Evolutionary conservation across 2,888 invertebrate genomes (phyloP).

Genomic region (Alentia gelatinosa): DNA sequence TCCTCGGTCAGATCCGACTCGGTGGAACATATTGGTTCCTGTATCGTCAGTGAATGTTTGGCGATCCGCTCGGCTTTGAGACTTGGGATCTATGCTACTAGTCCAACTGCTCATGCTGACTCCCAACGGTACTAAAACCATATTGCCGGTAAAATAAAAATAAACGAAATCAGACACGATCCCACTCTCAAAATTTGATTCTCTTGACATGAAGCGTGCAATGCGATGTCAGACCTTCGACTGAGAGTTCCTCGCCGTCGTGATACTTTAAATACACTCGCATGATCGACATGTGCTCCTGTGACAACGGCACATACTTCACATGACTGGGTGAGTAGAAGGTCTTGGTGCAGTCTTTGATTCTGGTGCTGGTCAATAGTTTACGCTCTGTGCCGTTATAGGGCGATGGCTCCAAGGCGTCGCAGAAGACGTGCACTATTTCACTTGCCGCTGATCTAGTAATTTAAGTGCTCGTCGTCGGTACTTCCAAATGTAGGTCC

Average conservation of each 20-base stretch:
- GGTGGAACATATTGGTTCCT: not conserved
- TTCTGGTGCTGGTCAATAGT: not conserved
- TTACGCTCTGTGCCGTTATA: not conserved
- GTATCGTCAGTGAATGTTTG: not conserved
- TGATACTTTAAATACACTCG: not conserved
- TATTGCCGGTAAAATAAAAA: not conserved
- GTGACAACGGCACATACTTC: not conserved
- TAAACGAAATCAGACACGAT: not conserved
- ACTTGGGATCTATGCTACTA: not conserved
- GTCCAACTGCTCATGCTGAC: not conserved
- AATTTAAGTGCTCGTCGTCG: not conserved
- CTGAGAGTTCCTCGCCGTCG: not conserved
- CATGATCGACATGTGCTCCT: not conserved
- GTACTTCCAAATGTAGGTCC: not conserved
- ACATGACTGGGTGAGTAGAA: not conserved
- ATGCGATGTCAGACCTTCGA: not conserved
- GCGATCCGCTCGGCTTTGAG: not conserved
- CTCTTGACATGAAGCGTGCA: not conserved
- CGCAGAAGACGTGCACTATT: not conserved
- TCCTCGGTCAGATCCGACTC: not conserved
- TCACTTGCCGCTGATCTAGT: not conserved
- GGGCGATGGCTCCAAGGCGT: not conserved
- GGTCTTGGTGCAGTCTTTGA: not conserved
- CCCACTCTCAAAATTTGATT: not conserved
- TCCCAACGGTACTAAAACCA: not conserved